These are phyloP conservation scores for Heteronetta atricapilla DNA, from an alignment of 2,113 vertebrate species.

Conservation along the genomic window DNA sequence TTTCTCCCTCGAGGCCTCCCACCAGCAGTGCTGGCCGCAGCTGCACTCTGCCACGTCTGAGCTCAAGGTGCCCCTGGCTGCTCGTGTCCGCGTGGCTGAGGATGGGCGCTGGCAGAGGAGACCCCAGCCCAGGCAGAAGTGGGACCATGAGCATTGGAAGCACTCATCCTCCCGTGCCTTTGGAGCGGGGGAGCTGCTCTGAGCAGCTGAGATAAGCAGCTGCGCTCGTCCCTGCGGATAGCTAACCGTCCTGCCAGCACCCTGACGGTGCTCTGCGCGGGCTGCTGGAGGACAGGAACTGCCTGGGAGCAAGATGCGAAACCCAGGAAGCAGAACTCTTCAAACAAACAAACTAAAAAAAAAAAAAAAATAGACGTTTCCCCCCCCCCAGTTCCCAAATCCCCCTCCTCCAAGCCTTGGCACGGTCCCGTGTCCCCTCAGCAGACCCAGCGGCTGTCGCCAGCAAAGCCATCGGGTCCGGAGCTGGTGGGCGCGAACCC, in stretches of 20 bases:
- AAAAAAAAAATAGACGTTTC: background rate
- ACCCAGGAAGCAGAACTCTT: background rate
- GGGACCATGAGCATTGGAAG: no score
- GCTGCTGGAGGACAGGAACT: background rate
- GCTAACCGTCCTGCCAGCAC: no score
- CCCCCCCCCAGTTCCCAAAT: background rate
- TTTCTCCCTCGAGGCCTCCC: background rate
- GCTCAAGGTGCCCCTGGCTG: background rate
- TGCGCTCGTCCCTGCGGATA: background rate
- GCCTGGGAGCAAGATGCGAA: background rate
- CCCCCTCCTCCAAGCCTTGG: background rate
- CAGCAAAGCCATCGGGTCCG: no score
- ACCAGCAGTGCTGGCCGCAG: rapidly evolving
- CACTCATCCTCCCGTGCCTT: no score
- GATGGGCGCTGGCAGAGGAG: rapidly evolving
- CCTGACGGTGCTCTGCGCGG: no score
- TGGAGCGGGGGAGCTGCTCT: background rate
- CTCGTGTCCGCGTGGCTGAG: rapidly evolving
- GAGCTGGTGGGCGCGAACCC: no score
- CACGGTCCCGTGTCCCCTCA: background rate
- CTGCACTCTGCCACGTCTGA: background rate
- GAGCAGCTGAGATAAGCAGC: background rate
- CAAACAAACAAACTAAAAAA: background rate
- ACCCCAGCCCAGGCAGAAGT: background rate
- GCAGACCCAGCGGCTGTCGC: no score